A percentile compares a stretch with the other conserved stretches of the same genome.
phyloP scores from a whole-genome alignment of 2,888 invertebrate species.

The Hydroisotoma schaefferi region DNA sequence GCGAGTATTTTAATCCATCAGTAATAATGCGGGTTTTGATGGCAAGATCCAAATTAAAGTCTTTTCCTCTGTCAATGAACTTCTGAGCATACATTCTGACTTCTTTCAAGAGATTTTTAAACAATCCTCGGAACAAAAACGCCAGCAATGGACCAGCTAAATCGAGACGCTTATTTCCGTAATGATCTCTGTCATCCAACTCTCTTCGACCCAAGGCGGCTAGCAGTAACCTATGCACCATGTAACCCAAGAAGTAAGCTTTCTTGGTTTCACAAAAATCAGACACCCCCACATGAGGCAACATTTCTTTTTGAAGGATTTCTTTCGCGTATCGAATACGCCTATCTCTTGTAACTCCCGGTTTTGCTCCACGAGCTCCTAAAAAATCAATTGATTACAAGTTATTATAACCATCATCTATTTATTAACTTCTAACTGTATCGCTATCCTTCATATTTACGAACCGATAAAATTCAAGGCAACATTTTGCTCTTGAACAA shows the following conservation, averaged over 20 bases:
- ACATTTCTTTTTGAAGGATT: constrained; percentile 99
- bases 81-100: constrained; percentile 98
- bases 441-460: neutral
- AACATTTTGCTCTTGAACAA: constrained; percentile 98
- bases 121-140: constrained; percentile 86
- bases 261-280: constrained; percentile 99
- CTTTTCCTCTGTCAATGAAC: constrained; percentile 97
- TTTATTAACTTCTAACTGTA: neutral
- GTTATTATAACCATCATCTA: neutral
- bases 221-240: constrained; percentile 94
- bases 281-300: constrained; percentile 98
- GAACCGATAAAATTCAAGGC: constrained; percentile 87
- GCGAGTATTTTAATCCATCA: constrained; percentile 93
- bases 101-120: constrained; percentile 94
- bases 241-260: constrained; percentile 96
- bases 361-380: constrained; percentile 92
- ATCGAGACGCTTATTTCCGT: constrained; percentile 97
- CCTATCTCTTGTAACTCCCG: constrained; percentile 98
- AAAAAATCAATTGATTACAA: neutral
- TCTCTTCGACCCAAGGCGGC: constrained; percentile 94
- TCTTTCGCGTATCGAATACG: constrained; percentile 99
- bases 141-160: constrained; percentile 95
- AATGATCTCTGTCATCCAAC: constrained; percentile 99
- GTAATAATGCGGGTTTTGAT: constrained; percentile 98
- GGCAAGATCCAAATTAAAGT: constrained; percentile 93